A percentile compares a stretch with the other conserved stretches of the same genome.
Evolutionary conservation across 2,797 vertebrate species (phyloP).

Genomic region (Zalophus californianus): DNA sequence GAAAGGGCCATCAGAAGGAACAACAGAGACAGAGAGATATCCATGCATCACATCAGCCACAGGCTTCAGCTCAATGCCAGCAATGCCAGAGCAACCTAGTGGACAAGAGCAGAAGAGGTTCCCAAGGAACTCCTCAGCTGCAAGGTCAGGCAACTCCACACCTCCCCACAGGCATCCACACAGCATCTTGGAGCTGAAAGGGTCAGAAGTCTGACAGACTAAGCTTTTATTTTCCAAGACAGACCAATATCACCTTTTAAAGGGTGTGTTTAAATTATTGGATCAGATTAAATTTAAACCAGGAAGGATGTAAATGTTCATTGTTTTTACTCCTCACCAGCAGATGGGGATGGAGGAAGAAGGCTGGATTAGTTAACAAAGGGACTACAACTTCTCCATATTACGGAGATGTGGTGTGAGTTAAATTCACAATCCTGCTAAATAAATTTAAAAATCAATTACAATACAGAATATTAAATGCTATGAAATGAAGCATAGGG

Average conservation of each 20-base stretch:
- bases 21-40: background rate
- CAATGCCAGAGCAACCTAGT: background rate
- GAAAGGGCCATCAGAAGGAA: background rate
- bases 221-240: background rate
- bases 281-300: constrained; percentile 20
- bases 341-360: background rate
- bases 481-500: background rate
- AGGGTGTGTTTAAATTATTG: background rate
- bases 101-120: background rate
- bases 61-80: background rate
- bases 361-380: constrained; percentile 30
- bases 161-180: too few species aligned
- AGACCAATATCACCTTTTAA: background rate
- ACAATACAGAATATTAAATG: constrained; percentile 19
- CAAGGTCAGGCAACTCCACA: background rate
- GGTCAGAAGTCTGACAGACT: background rate
- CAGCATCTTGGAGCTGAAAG: background rate
- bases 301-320: background rate
- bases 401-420: background rate
- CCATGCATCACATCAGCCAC: background rate
- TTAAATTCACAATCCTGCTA: constrained; percentile 26
- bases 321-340: background rate
- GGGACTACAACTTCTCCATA: background rate
- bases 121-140: background rate
- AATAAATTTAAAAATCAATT: constrained; percentile 61